Conservation (phyloP, 2,888 invertebrate species). For the Sphaerophoria rueppellii region DNA sequence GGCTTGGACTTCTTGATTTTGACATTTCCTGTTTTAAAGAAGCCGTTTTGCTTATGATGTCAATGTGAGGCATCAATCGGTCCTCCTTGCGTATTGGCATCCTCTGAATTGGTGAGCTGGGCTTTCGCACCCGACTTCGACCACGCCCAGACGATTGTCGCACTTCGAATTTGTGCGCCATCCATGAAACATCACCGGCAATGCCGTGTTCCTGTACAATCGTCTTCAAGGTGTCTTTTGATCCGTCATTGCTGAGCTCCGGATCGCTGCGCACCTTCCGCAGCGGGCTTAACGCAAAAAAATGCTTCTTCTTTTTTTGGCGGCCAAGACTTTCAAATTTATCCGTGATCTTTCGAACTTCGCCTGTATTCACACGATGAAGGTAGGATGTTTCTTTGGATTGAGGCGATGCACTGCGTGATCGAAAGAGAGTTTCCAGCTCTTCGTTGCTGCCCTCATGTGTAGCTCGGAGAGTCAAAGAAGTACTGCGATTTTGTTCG, state of each 20-base stretch:
- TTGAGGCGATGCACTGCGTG: slow-evolving; percentile 88
- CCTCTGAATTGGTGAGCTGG: slow-evolving; percentile 86
- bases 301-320: slow-evolving; percentile 75
- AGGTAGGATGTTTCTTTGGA: slow-evolving; percentile 88
- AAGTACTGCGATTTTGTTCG: slow-evolving; percentile 47
- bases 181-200: slow-evolving; percentile 84
- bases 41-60: slow-evolving; percentile 94
- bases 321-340: slow-evolving; percentile 86
- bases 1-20: slow-evolving; percentile 74
- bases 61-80: slow-evolving; percentile 93
- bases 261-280: slow-evolving; percentile 91
- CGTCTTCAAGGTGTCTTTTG: slow-evolving; percentile 83
- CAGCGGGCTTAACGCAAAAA: slow-evolving; percentile 82
- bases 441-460: slow-evolving; percentile 83
- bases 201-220: slow-evolving; percentile 83
- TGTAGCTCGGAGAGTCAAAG: slow-evolving; percentile 39
- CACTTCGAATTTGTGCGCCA: slow-evolving; percentile 85
- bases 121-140: slow-evolving; percentile 82
- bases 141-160: slow-evolving; percentile 82
- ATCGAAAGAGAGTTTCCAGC: slow-evolving; percentile 86
- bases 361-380: slow-evolving; percentile 88
- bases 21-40: slow-evolving; percentile 84
- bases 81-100: slow-evolving; percentile 86
- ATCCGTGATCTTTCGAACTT: slow-evolving; percentile 89
- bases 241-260: slow-evolving; percentile 86